These are phyloP conservation scores for Cariama cristata DNA, from an alignment of 2,113 vertebrate genomes.

Conservation along the genomic window DNA sequence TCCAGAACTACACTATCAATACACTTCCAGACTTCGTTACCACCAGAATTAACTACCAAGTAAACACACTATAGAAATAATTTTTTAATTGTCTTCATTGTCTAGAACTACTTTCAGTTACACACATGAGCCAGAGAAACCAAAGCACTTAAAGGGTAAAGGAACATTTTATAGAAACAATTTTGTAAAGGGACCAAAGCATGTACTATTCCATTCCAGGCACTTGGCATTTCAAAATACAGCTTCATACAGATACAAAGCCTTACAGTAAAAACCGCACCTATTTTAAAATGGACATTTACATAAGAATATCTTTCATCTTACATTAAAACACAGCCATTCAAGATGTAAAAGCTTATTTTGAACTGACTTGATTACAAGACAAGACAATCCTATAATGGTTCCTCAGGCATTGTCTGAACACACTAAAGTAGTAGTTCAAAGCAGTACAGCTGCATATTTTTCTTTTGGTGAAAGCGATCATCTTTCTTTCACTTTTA, in stretches of 20 bases:
- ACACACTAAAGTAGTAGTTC: not conserved
- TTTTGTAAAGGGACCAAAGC: not conserved
- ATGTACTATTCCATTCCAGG: not conserved
- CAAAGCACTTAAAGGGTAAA: not conserved
- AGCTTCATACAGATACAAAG: not conserved
- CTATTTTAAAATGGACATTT: conserved; percentile 22
- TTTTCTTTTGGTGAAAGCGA: not conserved
- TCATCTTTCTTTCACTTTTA: not conserved
- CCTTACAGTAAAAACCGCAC: not conserved
- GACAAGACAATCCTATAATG: not conserved
- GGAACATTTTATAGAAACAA: not conserved
- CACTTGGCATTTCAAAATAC: not conserved
- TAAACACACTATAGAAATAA: not conserved
- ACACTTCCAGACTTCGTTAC: not conserved
- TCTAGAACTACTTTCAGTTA: not conserved
- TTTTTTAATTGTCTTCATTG: not conserved
- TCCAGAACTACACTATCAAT: not conserved
- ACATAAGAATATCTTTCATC: conserved; percentile 13
- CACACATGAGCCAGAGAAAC: not conserved
- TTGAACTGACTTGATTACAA: not conserved
- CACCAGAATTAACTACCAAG: not conserved
- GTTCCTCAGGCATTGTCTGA: not conserved
- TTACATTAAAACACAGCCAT: not conserved
- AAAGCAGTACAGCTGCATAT: conserved; percentile 6
- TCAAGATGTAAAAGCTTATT: not conserved